phyloP scores from a whole-genome alignment of 2,113 vertebrate genomes.

The Ceuthmochares aereus region DNA sequence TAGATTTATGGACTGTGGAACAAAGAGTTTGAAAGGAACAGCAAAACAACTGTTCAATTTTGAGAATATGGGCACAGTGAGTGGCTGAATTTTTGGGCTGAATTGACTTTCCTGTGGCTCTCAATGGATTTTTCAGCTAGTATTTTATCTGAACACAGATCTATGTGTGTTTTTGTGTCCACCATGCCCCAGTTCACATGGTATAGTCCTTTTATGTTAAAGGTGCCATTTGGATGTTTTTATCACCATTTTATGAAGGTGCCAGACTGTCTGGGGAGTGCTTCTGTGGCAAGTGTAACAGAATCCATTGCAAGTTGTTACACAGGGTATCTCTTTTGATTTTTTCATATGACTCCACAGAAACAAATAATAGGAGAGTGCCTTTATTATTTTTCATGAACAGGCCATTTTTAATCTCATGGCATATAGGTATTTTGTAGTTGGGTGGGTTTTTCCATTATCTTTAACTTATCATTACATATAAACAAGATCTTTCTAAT shows the following conservation, averaged over 20 bases:
- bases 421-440: neutral
- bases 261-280: neutral
- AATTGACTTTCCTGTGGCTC: neutral
- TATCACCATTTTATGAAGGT: neutral
- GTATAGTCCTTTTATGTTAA: neutral
- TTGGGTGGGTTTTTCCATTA: neutral
- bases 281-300: neutral
- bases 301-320: neutral
- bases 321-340: neutral
- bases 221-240: neutral
- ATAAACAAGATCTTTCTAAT: neutral
- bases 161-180: neutral
- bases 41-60: neutral
- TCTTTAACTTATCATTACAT: neutral
- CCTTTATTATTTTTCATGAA: neutral
- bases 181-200: neutral
- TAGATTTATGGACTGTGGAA: neutral
- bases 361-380: neutral
- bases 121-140: neutral
- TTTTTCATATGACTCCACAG: neutral
- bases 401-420: neutral
- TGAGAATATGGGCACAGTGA: neutral
- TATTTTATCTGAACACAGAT: neutral
- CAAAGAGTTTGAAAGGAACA: conserved; percentile 7
- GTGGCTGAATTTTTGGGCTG: neutral